Percentiles rank a stretch among this genome's conserved stretches.
These are phyloP conservation scores for Venusia cambrica DNA, from an alignment of 2,888 invertebrate genomes.

Conservation along the genomic window DNA sequence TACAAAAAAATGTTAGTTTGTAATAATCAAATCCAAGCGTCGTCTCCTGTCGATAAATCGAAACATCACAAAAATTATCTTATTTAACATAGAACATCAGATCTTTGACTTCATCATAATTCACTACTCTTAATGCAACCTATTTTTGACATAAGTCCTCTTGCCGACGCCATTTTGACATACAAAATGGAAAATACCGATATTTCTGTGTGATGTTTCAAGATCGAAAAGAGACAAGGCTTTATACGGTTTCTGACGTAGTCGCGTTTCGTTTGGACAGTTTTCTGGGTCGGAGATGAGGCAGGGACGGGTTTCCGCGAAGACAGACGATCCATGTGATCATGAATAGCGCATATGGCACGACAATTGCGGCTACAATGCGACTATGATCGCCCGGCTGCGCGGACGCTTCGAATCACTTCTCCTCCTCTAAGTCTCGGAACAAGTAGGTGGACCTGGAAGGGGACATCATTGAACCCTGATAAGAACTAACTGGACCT, in stretches of 20 bases:
- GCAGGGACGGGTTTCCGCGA: constrained; percentile 28
- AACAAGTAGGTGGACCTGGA: constrained; percentile 92
- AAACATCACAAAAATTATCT: too few relatives aligned
- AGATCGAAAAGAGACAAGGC: too few relatives aligned
- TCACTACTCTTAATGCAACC: too few relatives aligned
- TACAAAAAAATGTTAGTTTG: too few relatives aligned
- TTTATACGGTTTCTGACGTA: constrained; percentile 12
- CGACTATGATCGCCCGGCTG: constrained; percentile 62
- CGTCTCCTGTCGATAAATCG: too few relatives aligned
- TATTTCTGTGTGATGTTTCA: too few relatives aligned
- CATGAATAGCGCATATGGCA: constrained; percentile 62
- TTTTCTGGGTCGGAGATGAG: constrained; percentile 14
- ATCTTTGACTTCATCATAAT: too few relatives aligned
- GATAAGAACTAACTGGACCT: background rate
- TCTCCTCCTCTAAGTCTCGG: constrained; percentile 88
- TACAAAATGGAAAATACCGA: too few relatives aligned
- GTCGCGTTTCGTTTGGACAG: constrained; percentile 10
- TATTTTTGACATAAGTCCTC: too few relatives aligned
- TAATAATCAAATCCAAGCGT: too few relatives aligned
- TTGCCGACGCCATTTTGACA: too few relatives aligned
- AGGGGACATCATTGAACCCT: background rate
- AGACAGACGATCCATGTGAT: constrained; percentile 55
- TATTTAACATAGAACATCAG: too few relatives aligned
- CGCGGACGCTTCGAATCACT: constrained; percentile 69
- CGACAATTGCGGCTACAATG: constrained; percentile 54